Evolutionary conservation across 2,888 invertebrate species (phyloP).

Genomic region (Perithous albicinctus): DNA sequence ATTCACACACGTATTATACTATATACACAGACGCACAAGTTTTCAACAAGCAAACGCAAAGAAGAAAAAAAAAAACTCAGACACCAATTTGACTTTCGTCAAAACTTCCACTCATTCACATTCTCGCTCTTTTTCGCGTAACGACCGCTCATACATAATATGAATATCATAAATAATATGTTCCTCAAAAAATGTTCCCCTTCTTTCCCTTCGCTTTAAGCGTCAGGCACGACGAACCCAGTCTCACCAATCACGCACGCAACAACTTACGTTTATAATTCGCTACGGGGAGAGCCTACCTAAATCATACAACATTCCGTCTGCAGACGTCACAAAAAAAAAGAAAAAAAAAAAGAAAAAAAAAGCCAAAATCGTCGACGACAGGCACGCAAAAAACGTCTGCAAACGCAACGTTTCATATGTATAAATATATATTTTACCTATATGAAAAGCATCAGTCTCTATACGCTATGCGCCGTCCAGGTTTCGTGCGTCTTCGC

Average conservation of each 20-base stretch:
- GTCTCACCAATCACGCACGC: conserved; percentile 42
- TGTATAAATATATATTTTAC: conserved; percentile 84
- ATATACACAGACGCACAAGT: conserved; percentile 40
- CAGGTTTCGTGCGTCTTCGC: conserved; percentile 68
- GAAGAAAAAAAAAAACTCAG: conserved; percentile 36
- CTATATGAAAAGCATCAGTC: conserved; percentile 85
- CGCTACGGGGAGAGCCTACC: conserved; percentile 73
- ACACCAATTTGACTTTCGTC: conserved; percentile 7
- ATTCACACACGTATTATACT: conserved; percentile 56
- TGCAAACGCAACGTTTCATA: conserved; percentile 60
- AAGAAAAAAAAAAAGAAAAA: neutral
- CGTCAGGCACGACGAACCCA: conserved; percentile 51
- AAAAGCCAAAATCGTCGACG: neutral
- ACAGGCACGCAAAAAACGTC: neutral
- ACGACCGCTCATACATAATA: conserved; percentile 60
- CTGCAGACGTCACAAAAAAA: conserved; percentile 37
- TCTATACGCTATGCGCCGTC: conserved; percentile 79
- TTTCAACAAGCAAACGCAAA: conserved; percentile 53
- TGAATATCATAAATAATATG: conserved; percentile 73
- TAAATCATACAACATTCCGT: conserved; percentile 75
- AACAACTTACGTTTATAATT: conserved; percentile 79
- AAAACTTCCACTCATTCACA: conserved; percentile 19
- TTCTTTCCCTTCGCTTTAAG: conserved; percentile 9
- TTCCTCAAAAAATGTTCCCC: conserved; percentile 63
- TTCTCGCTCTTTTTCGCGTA: conserved; percentile 24